Conservation (phyloP, 2,113 vertebrate genomes). For the Numenius arquata region DNA sequence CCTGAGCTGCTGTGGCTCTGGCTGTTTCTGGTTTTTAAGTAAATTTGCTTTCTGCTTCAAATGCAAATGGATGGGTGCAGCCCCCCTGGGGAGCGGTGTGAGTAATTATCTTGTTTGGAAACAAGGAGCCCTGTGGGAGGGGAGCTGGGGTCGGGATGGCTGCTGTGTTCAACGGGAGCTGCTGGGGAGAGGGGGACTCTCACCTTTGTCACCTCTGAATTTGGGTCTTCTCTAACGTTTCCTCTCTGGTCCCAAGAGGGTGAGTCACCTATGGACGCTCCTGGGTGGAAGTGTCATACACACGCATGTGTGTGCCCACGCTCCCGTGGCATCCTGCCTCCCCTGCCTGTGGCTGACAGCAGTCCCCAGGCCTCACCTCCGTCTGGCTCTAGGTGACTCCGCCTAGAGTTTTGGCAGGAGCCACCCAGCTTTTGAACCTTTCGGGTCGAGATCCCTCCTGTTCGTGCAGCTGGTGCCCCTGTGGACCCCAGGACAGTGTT, state of each 20-base stretch:
- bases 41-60: neutral
- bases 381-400: neutral
- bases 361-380: neutral
- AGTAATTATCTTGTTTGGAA: neutral
- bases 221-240: neutral
- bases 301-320: rapidly evolving
- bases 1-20: neutral
- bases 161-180: neutral
- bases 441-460: neutral
- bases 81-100: neutral
- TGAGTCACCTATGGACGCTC: rapidly evolving
- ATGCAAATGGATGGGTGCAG: neutral
- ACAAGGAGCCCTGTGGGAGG: neutral
- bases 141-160: neutral
- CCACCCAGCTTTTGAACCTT: neutral
- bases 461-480: neutral
- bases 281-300: neutral
- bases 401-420: neutral
- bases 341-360: neutral
- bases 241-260: neutral
- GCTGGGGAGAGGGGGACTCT: rapidly evolving
- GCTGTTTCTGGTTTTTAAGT: neutral
- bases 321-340: rapidly evolving
- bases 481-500: rapidly evolving
- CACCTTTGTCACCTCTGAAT: neutral